Evolutionary conservation across 2,113 vertebrate genomes (phyloP), one percentile per base, ranked within the genome.

Genomic region (Tragelaphus imberbis): DNA sequence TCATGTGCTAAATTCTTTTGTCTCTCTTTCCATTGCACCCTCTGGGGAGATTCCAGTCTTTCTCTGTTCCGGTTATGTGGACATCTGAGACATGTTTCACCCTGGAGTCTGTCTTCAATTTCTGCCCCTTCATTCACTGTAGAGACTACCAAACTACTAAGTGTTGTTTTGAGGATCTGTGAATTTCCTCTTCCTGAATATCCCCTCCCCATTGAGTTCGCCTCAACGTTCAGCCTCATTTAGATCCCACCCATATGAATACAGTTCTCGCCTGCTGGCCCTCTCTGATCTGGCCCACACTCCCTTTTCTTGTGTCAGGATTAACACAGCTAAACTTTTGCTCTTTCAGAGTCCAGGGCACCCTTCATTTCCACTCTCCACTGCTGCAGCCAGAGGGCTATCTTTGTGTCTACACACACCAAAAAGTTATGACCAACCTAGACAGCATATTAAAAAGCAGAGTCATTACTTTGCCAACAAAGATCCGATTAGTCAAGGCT

Each of bases 311-410:
- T 17, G 1, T 28, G 13, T 40, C 36, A 30, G 19, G 5, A 10
- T 44, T 5, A 36, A 49, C n/a, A 47, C 5, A 3, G n/a, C 7
- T 16, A 17, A 6, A 51, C 17, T 8, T 79, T n/a, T 5, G 2
- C 30, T 40, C 23, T 23, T 19, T 51, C 0, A 0, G 44, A 12
- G 23, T 28, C 49, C 8, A 9, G 88, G 44, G 17, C 17, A 33
- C 11, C 33, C 15, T 40, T 71, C n/a, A n/a, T 12, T 15, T 33
- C 49, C 28, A 6, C 0, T 7, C 33, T 65, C 33, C 33, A 3
- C 10, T 1, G 33, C 16, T 47, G 3, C 27, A 75, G 40, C 47
- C 33, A 47, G 33, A 80, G 1, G 36, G 9, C 13, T 36, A 2
- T 44, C 33, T 71, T 71, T 71, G 13, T 0, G 5, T 19, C 40